These are phyloP conservation scores for Atta texana DNA, from an alignment of 1,140 invertebrate genomes.

Conservation along the genomic window DNA sequence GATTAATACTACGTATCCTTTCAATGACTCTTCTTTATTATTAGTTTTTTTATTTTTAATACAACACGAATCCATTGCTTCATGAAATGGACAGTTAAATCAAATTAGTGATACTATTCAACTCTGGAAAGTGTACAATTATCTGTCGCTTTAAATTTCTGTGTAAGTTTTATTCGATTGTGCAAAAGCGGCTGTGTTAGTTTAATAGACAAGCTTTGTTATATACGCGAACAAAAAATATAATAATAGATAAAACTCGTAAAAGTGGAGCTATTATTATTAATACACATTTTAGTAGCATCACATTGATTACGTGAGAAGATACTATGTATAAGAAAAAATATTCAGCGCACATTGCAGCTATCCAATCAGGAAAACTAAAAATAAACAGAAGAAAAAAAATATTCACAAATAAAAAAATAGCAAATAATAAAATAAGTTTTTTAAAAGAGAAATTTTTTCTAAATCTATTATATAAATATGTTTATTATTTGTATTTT, in stretches of 20 bases:
- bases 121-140: background rate
- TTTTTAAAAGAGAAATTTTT: background rate
- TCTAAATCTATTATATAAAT: background rate
- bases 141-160: background rate
- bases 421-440: background rate
- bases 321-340: background rate
- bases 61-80: background rate
- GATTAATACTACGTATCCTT: background rate
- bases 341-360: background rate
- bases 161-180: too few species aligned
- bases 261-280: background rate
- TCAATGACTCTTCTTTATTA: too few species aligned
- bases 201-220: background rate
- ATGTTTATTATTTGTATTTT: background rate
- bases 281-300: background rate
- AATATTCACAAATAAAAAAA: background rate
- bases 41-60: too few species aligned
- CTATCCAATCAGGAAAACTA: background rate
- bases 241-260: background rate
- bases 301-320: background rate
- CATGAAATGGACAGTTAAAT: background rate
- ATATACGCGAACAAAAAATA: background rate
- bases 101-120: background rate
- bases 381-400: background rate
- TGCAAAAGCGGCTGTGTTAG: too few species aligned